phyloP scores from a whole-genome alignment of 2,888 invertebrate genomes.

The Anthoptus insignis region DNA sequence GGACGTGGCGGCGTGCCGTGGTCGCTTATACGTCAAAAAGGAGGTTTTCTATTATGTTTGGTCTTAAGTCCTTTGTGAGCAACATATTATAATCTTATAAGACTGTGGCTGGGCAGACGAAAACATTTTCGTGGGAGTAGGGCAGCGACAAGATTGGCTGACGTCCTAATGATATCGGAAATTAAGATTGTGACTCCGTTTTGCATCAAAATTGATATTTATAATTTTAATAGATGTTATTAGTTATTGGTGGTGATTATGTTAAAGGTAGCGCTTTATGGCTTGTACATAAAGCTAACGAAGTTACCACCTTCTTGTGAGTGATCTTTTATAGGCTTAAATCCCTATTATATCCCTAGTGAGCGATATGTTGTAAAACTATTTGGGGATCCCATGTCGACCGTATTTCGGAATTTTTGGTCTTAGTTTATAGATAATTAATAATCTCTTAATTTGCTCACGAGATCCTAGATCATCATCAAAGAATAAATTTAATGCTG shows the following conservation, averaged over 20 bases:
- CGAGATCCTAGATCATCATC: background rate
- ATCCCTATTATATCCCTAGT: background rate
- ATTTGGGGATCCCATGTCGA: background rate
- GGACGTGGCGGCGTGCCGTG: conserved; percentile 42
- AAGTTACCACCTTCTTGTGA: background rate
- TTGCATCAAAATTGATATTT: background rate
- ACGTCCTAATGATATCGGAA: background rate
- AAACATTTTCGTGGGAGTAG: background rate
- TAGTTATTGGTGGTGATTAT: too few species aligned
- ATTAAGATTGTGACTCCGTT: background rate
- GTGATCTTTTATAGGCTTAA: background rate
- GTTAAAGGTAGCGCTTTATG: too few species aligned
- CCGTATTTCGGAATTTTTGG: background rate
- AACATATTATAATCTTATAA: background rate
- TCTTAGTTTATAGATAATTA: background rate
- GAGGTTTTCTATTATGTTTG: background rate
- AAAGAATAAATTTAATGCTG: background rate
- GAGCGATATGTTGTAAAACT: background rate
- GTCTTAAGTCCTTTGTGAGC: background rate
- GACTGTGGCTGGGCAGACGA: background rate
- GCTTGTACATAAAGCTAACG: background rate
- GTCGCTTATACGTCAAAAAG: background rate
- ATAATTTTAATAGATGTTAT: background rate
- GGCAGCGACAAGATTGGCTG: background rate
- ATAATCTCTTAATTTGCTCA: background rate